These are phyloP conservation scores for Choristoneura rosaceana DNA, from an alignment of 2,888 invertebrate genomes.

Conservation along the genomic window DNA sequence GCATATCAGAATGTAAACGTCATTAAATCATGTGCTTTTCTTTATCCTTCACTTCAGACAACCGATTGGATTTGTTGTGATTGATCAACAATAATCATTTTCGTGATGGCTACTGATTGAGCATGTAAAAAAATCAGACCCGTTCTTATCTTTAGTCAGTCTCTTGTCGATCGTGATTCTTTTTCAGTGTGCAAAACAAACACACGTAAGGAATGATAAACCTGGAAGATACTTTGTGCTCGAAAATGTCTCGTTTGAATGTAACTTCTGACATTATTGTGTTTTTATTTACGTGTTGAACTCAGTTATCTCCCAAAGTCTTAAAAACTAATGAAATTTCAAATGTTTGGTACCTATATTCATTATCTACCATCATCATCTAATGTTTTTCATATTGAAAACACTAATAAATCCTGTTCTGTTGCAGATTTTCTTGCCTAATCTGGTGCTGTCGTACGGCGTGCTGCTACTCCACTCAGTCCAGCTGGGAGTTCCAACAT, in stretches of 20 bases:
- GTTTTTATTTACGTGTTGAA: too few species aligned
- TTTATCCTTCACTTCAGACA: slow-evolving; percentile 21
- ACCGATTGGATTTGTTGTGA: slow-evolving; percentile 7
- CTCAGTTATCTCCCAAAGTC: too few species aligned
- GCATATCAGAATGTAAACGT: not conserved
- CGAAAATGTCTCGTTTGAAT: not conserved
- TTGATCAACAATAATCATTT: slow-evolving; percentile 28
- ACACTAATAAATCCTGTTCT: not conserved
- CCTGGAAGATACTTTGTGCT: not conserved
- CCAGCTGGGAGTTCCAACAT: slow-evolving; percentile 65
- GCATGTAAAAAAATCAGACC: not conserved
- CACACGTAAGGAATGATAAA: not conserved
- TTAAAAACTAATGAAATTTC: too few species aligned
- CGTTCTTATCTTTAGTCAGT: not conserved
- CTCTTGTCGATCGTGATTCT: not conserved
- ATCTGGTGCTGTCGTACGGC: slow-evolving; percentile 74
- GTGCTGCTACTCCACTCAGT: slow-evolving; percentile 68
- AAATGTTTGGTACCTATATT: not conserved
- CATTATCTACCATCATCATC: not conserved
- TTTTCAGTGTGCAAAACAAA: not conserved
- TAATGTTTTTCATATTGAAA: not conserved
- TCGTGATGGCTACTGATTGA: slow-evolving; percentile 8
- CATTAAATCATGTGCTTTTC: slow-evolving; percentile 22
- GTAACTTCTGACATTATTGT: too few species aligned
- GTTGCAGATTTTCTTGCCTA: slow-evolving; percentile 73